A percentile compares a stretch with the other conserved stretches of the same genome.
phyloP scores from a whole-genome alignment of 2,888 invertebrate species.

The Taphrorychus bicolor region DNA sequence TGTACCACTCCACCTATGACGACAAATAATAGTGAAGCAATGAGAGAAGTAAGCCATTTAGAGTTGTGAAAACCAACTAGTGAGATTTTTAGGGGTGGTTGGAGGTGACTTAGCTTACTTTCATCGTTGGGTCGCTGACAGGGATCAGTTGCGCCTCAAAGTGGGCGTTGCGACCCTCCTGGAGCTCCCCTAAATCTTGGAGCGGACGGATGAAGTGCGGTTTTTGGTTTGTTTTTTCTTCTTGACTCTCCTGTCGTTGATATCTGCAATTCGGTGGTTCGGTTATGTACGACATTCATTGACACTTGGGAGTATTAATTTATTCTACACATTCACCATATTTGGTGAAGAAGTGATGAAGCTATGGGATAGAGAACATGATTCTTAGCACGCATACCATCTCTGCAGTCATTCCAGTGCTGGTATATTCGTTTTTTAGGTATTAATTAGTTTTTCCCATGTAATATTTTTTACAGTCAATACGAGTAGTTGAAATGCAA shows the following conservation, averaged over 20 bases:
- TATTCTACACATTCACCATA: background rate
- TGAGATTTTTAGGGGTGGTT: background rate
- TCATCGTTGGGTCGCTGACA: slow-evolving; percentile 92
- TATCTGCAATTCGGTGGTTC: slow-evolving; percentile 59
- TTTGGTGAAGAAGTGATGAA: no score
- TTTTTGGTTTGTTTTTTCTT: slow-evolving; percentile 80
- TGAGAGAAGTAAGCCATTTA: slow-evolving; percentile 54
- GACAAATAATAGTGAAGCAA: no score
- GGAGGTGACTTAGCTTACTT: slow-evolving; percentile 65
- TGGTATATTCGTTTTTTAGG: background rate
- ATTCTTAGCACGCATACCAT: no score
- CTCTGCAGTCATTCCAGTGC: no score
- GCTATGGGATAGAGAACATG: no score
- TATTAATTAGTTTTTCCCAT: no score
- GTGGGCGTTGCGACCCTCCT: slow-evolving; percentile 91
- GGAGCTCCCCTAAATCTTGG: slow-evolving; percentile 83
- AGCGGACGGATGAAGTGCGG: slow-evolving; percentile 90
- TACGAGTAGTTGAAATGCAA: no score
- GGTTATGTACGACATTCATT: background rate
- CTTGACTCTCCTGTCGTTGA: slow-evolving; percentile 83
- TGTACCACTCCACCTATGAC: slow-evolving; percentile 92
- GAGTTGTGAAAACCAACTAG: background rate
- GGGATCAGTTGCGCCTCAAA: slow-evolving; percentile 93
- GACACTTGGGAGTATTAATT: background rate
- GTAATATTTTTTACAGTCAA: no score